Evolutionary conservation across 2,797 vertebrate species (phyloP).

Genomic region (Rhynchotus rufescens): DNA sequence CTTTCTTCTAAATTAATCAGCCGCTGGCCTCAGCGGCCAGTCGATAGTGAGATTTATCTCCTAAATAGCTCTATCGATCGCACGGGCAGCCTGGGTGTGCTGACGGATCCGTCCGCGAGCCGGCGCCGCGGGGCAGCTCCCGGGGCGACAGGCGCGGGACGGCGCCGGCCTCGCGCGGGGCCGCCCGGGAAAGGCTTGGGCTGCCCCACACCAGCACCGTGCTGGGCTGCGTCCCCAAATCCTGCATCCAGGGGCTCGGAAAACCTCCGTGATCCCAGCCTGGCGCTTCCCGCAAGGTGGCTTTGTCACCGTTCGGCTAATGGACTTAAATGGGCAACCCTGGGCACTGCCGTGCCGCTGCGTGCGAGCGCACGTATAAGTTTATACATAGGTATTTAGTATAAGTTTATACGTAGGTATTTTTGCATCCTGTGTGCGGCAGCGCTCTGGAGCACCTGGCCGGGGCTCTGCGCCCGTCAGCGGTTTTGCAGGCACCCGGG

Average conservation of each 20-base stretch:
- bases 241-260: rapidly evolving
- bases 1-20: slow-evolving; percentile 63
- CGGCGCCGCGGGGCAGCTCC: slow-evolving; percentile 11
- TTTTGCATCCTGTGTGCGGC: not conserved
- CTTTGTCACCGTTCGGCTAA: not conserved
- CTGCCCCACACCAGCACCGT: rapidly evolving
- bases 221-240: rapidly evolving
- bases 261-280: not conserved
- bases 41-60: slow-evolving; percentile 75
- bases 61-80: slow-evolving; percentile 76
- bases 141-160: not conserved
- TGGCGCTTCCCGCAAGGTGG: not conserved
- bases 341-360: not conserved
- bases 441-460: not conserved
- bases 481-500: rapidly evolving
- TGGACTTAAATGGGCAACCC: not conserved
- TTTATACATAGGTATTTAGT: too few species aligned
- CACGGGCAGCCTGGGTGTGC: slow-evolving; percentile 53
- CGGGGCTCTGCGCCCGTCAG: not conserved
- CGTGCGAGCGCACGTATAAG: not conserved
- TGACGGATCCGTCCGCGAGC: not conserved
- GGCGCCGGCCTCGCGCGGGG: too few species aligned
- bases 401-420: too few species aligned
- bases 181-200: not conserved
- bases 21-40: slow-evolving; percentile 64